phyloP scores from a whole-genome alignment of 2,113 vertebrate species.

The Helogale parvula region DNA sequence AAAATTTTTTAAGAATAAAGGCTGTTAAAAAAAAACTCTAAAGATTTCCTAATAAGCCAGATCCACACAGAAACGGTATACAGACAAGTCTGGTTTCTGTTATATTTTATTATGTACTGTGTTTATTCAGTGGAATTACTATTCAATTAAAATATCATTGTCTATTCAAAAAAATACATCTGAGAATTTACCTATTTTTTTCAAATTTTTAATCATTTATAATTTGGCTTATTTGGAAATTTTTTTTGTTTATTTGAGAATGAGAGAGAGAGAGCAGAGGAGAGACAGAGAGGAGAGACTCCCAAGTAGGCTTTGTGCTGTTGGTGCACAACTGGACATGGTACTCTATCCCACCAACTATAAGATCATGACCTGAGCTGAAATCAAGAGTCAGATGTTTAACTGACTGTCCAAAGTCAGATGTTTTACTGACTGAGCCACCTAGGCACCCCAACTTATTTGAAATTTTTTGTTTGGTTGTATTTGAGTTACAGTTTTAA shows the following conservation, averaged over 20 bases:
- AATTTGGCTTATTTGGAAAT: neutral
- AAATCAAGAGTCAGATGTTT: too few species aligned
- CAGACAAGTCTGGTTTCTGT: neutral
- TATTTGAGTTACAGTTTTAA: conserved; percentile 8
- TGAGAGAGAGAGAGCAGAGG: too few species aligned
- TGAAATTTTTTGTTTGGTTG: neutral
- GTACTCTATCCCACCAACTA: too few species aligned
- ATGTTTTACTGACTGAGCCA: too few species aligned
- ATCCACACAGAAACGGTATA: neutral
- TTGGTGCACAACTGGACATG: too few species aligned
- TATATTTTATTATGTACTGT: neutral
- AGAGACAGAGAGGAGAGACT: too few species aligned
- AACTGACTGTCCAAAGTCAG: too few species aligned
- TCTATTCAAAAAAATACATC: neutral
- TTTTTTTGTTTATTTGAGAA: too few species aligned
- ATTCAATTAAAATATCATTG: neutral
- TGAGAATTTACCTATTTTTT: neutral
- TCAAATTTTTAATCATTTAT: neutral
- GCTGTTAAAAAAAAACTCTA: neutral
- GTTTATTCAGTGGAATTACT: neutral
- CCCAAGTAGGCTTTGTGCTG: too few species aligned
- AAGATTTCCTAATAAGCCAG: neutral
- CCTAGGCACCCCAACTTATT: neutral
- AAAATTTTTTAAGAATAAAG: neutral
- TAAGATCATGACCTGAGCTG: too few species aligned